Conservation (phyloP, 1,140 invertebrate species). For the Brachionus paranguensis region DNA sequence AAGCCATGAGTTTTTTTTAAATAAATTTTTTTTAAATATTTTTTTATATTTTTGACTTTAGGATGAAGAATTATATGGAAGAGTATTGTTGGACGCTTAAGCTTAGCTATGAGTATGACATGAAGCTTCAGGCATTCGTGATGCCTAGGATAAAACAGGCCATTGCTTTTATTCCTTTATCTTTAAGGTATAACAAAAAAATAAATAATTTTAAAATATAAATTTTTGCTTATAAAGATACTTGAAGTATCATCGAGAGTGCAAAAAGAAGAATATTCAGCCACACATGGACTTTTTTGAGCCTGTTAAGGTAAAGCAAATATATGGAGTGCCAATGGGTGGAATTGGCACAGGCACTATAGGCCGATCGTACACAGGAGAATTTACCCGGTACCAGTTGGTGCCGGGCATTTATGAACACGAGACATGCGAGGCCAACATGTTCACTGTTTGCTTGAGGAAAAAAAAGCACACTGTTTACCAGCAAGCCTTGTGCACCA, state of each 20-base stretch:
- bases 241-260: neutral
- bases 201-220: neutral
- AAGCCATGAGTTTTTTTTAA: neutral
- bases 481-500: slow-evolving; percentile 73
- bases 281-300: neutral
- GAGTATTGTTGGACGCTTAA: slow-evolving; percentile 24
- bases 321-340: slow-evolving; percentile 55
- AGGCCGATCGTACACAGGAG: slow-evolving; percentile 79
- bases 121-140: neutral
- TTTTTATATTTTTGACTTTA: neutral
- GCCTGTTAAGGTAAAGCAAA: slow-evolving; percentile 17
- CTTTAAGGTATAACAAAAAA: neutral
- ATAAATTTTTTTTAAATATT: neutral
- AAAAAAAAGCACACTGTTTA: slow-evolving; percentile 66
- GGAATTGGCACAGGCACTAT: slow-evolving; percentile 83
- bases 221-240: neutral
- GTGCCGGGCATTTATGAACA: slow-evolving; percentile 62
- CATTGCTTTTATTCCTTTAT: neutral
- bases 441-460: slow-evolving; percentile 56
- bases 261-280: neutral
- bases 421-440: slow-evolving; percentile 41
- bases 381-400: slow-evolving; percentile 80
- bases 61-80: neutral
- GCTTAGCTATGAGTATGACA: neutral
- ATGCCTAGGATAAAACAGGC: slow-evolving; percentile 14